Percentiles rank a stretch among this genome's conserved stretches.
These are phyloP conservation scores for Agapostemon virescens DNA, from an alignment of 2,888 invertebrate species.

Conservation along the genomic window DNA sequence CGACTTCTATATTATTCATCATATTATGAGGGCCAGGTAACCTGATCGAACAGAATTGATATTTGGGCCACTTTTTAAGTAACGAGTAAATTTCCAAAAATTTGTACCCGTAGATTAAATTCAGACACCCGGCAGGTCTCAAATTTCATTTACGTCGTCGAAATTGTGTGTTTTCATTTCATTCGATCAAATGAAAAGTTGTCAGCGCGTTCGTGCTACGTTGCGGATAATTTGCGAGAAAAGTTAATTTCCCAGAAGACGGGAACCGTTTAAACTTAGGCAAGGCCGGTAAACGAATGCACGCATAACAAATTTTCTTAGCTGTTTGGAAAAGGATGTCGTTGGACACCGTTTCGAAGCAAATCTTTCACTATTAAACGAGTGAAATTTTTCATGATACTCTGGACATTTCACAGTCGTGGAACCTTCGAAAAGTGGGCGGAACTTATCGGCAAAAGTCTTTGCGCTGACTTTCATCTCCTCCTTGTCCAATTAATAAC, in stretches of 20 bases:
- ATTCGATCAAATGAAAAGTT: neutral
- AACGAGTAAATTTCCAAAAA: neutral
- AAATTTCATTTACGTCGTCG: neutral
- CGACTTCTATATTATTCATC: neutral
- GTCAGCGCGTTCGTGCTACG: neutral
- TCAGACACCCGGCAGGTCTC: neutral
- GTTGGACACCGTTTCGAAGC: conserved; percentile 51
- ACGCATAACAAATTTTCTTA: conserved; percentile 42
- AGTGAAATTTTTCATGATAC: conserved; percentile 40
- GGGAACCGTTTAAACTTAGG: neutral
- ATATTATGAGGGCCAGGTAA: neutral
- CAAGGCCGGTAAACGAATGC: neutral
- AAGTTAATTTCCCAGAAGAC: neutral
- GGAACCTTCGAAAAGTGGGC: conserved; percentile 53
- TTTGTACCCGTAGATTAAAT: neutral
- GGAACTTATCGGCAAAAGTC: conserved; percentile 23
- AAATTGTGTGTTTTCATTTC: neutral
- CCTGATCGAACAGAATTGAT: neutral
- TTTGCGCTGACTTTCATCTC: neutral
- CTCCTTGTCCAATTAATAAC: neutral
- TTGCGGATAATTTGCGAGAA: neutral
- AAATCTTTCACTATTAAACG: conserved; percentile 45
- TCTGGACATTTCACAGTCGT: conserved; percentile 34
- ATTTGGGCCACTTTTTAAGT: too few species aligned
- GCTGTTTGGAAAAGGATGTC: conserved; percentile 35